These are phyloP conservation scores for Orycteropus afer DNA, from an alignment of 2,113 vertebrate genomes.

Conservation along the genomic window DNA sequence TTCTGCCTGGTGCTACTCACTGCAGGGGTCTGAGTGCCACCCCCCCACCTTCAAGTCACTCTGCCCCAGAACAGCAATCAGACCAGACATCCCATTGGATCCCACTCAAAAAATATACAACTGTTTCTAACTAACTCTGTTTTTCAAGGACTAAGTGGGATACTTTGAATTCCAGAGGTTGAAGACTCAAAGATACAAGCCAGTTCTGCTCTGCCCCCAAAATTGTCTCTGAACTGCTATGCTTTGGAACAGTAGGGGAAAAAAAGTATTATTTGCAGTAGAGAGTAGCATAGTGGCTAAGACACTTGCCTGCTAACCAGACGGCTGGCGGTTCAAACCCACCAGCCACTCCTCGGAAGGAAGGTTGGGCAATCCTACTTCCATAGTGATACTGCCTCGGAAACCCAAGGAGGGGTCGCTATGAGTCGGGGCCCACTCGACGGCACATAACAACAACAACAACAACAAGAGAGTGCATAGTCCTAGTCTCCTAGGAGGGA, in stretches of 20 bases:
- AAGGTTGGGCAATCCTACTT: too few relatives aligned
- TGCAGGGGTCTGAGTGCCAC: background rate
- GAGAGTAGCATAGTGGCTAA: too few relatives aligned
- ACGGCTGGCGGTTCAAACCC: too few relatives aligned
- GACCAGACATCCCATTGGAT: background rate
- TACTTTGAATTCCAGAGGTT: conserved; percentile 25
- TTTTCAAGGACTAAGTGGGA: background rate
- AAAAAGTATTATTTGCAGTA: background rate
- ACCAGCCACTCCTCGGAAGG: too few relatives aligned
- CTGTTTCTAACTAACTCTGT: background rate
- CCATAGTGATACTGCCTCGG: too few relatives aligned
- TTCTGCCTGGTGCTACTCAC: background rate
- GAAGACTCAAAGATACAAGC: background rate
- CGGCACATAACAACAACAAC: too few relatives aligned
- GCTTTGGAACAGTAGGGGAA: background rate
- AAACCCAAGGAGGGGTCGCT: too few relatives aligned
- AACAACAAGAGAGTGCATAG: background rate
- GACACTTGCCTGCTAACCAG: too few relatives aligned
- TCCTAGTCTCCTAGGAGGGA: background rate
- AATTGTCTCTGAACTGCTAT: background rate
- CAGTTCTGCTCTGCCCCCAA: background rate
- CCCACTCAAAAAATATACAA: background rate
- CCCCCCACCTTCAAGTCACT: background rate
- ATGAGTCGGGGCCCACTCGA: too few relatives aligned
- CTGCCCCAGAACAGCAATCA: too few relatives aligned